These are phyloP conservation scores for Lathronympha strigana DNA, from an alignment of 2,888 invertebrate genomes.

Conservation along the genomic window DNA sequence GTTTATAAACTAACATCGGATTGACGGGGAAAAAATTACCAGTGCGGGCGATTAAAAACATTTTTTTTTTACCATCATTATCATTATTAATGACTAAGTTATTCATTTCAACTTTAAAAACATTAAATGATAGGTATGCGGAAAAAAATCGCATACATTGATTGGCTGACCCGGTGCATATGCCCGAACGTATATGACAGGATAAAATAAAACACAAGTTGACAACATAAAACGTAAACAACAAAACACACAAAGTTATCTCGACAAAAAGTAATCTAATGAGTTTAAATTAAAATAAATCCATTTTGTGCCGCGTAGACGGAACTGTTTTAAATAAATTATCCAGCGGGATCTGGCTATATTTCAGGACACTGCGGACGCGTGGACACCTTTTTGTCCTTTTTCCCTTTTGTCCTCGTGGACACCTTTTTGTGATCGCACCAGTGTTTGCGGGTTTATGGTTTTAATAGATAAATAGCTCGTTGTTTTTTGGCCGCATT, in stretches of 20 bases:
- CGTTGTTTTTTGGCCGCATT: constrained; percentile 52
- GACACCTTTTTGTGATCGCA: constrained; percentile 58
- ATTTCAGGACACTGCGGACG: constrained; percentile 65
- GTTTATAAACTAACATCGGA: no score
- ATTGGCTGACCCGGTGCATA: no score
- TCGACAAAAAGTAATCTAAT: constrained; percentile 35
- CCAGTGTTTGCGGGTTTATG: constrained; percentile 58
- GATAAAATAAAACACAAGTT: constrained; percentile 12
- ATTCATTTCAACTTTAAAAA: no score
- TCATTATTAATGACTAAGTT: no score
- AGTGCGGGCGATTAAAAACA: no score
- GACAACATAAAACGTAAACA: constrained; percentile 10
- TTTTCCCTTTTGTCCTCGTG: constrained; percentile 42
- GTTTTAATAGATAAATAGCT: constrained; percentile 64
- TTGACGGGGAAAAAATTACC: no score
- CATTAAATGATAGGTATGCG: no score
- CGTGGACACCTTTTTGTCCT: constrained; percentile 61
- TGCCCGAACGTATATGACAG: no score
- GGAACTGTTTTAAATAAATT: constrained; percentile 63
- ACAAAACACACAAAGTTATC: constrained; percentile 20
- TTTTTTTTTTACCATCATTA: no score
- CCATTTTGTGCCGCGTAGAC: constrained; percentile 34
- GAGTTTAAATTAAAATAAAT: constrained; percentile 42
- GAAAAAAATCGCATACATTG: no score
- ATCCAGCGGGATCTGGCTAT: constrained; percentile 59